Percentiles rank a stretch among this genome's conserved stretches.
These are phyloP conservation scores for Eremophila alpestris DNA, from an alignment of 2,797 vertebrate species.

Conservation along the genomic window DNA sequence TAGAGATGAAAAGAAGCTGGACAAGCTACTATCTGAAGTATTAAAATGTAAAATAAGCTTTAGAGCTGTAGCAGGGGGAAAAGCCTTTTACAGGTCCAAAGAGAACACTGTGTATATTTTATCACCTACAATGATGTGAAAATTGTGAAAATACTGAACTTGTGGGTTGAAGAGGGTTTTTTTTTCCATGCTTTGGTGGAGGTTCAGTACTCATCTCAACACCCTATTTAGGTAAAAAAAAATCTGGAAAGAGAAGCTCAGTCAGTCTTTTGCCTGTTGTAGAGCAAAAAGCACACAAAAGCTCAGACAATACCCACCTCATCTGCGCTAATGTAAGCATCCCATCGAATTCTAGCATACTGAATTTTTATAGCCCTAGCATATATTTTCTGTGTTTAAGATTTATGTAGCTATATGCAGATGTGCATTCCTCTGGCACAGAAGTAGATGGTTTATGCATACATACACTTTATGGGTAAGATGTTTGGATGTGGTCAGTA, in stretches of 20 bases:
- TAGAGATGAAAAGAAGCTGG: conserved; percentile 57
- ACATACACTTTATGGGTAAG: background rate
- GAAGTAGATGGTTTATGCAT: background rate
- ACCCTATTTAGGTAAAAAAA: background rate
- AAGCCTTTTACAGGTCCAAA: conserved; percentile 39
- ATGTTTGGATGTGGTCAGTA: background rate
- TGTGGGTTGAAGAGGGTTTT: conserved; percentile 22
- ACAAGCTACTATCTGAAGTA: conserved; percentile 52
- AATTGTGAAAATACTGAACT: conserved; percentile 48
- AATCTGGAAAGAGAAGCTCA: background rate
- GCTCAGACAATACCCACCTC: background rate
- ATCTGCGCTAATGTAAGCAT: background rate
- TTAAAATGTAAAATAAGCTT: conserved; percentile 61
- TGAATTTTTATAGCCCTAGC: background rate
- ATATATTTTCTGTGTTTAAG: background rate
- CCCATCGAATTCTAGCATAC: background rate
- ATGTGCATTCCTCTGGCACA: background rate
- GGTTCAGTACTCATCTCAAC: background rate
- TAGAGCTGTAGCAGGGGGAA: background rate
- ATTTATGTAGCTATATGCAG: conserved; percentile 13
- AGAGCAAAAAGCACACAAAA: conserved; percentile 8
- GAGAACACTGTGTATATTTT: conserved; percentile 24
- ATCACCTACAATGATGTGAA: conserved; percentile 15
- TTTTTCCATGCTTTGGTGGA: background rate
- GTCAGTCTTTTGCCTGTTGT: background rate